Conservation (phyloP, 2,797 vertebrate species). For the Cyclopterus lumpus region DNA sequence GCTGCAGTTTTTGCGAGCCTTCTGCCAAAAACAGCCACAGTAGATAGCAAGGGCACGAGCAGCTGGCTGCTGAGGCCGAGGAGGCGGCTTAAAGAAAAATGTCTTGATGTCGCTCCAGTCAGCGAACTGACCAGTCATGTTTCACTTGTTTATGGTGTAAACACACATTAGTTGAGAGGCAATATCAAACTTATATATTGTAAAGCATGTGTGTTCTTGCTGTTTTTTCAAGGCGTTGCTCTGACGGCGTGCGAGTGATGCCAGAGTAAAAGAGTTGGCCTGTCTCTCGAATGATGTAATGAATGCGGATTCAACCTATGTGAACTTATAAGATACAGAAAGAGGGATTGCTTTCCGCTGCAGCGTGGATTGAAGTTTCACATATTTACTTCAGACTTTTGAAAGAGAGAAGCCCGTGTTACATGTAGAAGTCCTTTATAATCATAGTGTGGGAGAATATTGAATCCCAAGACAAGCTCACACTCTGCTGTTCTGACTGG, state of each 20-base stretch:
- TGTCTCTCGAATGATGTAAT: constrained; percentile 31
- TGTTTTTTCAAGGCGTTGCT: constrained; percentile 27
- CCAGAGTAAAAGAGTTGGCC: neutral
- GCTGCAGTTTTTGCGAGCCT: constrained; percentile 23
- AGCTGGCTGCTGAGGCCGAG: constrained; percentile 41
- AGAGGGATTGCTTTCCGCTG: constrained; percentile 35
- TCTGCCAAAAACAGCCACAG: constrained; percentile 31
- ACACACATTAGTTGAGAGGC: constrained; percentile 10
- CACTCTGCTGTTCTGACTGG: constrained; percentile 26
- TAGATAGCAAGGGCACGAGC: constrained; percentile 25
- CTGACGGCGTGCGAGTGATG: constrained; percentile 10
- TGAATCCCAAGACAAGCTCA: constrained; percentile 49
- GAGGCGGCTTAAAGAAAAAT: constrained; percentile 42
- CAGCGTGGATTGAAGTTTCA: constrained; percentile 38
- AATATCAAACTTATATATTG: neutral
- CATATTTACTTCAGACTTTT: constrained; percentile 34
- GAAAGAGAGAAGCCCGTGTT: neutral
- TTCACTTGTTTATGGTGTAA: neutral
- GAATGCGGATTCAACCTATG: constrained; percentile 51
- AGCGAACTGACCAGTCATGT: constrained; percentile 32
- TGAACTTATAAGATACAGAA: constrained; percentile 20
- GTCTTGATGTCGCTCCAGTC: constrained; percentile 39
- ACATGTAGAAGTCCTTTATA: constrained; percentile 44
- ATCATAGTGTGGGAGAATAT: constrained; percentile 29
- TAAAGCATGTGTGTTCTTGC: neutral